phyloP scores from a whole-genome alignment of 1,140 invertebrate species.

The Drosophila dunni region DNA sequence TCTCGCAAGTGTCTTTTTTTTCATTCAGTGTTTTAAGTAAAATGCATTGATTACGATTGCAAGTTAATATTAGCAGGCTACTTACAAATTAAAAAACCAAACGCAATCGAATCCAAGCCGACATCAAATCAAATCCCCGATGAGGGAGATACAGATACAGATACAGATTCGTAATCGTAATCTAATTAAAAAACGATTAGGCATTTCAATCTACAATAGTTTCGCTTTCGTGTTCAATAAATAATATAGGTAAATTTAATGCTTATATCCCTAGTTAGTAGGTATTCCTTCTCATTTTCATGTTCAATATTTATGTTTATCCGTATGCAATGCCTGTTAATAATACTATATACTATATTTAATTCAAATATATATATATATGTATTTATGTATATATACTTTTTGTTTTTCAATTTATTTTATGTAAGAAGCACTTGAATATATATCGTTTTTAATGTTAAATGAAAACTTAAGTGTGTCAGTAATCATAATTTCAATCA shows the following conservation, averaged over 20 bases:
- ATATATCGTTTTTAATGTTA: slow-evolving; percentile 83
- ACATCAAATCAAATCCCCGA: not conserved
- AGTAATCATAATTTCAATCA: slow-evolving; percentile 15
- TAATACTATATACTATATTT: slow-evolving; percentile 62
- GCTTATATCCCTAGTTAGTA: slow-evolving; percentile 70
- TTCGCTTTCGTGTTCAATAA: slow-evolving; percentile 55
- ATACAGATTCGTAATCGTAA: slow-evolving; percentile 1
- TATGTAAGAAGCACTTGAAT: slow-evolving; percentile 85
- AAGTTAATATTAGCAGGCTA: slow-evolving; percentile 66
- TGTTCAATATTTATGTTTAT: slow-evolving; percentile 23
- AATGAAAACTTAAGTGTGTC: slow-evolving; percentile 71
- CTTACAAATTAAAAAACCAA: slow-evolving; percentile 77
- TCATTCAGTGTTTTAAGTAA: slow-evolving; percentile 54
- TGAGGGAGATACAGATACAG: not conserved
- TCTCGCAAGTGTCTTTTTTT: slow-evolving; percentile 50
- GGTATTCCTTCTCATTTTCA: slow-evolving; percentile 47
- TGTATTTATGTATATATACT: slow-evolving; percentile 59
- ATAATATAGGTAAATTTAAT: slow-evolving; percentile 67
- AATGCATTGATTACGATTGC: slow-evolving; percentile 77
- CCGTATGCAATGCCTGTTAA: slow-evolving; percentile 62
- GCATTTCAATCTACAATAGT: slow-evolving; percentile 68
- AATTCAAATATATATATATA: slow-evolving; percentile 46
- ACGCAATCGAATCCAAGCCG: slow-evolving; percentile 21
- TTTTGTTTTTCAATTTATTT: slow-evolving; percentile 66
- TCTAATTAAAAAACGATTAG: slow-evolving; percentile 49